Base-by-base conservation (phyloP, 2,888 invertebrate genomes). In the Nomada goodeniana region DNA sequence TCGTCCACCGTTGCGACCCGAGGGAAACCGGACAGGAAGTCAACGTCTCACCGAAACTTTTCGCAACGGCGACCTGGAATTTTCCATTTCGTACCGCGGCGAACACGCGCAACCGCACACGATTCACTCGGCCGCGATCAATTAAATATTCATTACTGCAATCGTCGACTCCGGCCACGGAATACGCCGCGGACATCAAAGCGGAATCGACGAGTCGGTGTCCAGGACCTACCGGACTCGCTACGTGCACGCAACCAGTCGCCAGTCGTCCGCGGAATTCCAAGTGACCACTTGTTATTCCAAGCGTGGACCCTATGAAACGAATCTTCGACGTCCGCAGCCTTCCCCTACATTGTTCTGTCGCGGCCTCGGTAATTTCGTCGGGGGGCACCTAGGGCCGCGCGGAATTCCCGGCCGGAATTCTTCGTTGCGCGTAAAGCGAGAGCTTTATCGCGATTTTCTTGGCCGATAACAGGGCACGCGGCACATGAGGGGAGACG, bases 141-240 rank as follows among this genome's bases (percentile, higher is more conserved):
- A 77, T 87, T 83, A 87, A 87, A 85, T 85, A 85, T 89, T 89
- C 85, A 87, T 89, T 76, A 76, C 80, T 67, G 82, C 69, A 44
- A 72, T 69, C 65, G 68, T 13, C 78, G 76, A 61, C 76, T 65
- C 20, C 65, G 76, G 63, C 23, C 47, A 57, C 60, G 73, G 63
- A 36, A 74, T 69, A 76, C 71, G 47, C 64, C 47, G 52, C 68
- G 69, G 59, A 88, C 88, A 88, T 89, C 89, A 89, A 89, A 88
- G 88, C 84, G 80, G 76, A 67, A 73, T 81, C 69, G 60, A 68
- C 76, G 84, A 61, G 70, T 72, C 70, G 68, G 69, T 57, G 69
- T 64, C 71, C 79, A 65, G 83, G 80, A 81, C 85, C 85, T 69
- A 79, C 83, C 83, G 83, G 81, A n/a, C 81, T 77, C 74, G 69